These are phyloP conservation scores for Cryptoleucopteryx plumbea DNA, from an alignment of 2,113 vertebrate genomes.

Conservation along the genomic window DNA sequence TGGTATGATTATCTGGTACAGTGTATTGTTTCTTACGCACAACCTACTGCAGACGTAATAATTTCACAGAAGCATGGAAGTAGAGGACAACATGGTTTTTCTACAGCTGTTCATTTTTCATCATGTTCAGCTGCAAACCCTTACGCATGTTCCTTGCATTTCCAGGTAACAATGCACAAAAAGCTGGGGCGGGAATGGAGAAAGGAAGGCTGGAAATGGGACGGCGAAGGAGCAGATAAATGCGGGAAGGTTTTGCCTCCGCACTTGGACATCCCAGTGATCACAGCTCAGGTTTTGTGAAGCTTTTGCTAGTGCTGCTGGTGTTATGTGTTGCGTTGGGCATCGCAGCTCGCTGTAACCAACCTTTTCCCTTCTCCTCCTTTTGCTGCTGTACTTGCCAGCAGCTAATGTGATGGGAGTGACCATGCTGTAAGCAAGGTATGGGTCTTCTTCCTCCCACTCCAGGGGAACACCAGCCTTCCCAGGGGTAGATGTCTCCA, in stretches of 20 bases:
- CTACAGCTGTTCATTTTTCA: not conserved
- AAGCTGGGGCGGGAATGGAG: accelerated
- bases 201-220: not conserved
- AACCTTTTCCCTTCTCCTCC: not conserved
- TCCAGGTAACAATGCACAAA: not conserved
- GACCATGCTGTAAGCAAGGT: not conserved
- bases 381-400: no score
- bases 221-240: not conserved
- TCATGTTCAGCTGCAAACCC: not conserved
- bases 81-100: not conserved
- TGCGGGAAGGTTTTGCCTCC: not conserved
- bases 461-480: not conserved
- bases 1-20: no score
- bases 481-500: accelerated
- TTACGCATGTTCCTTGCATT: accelerated
- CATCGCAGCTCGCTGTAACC: not conserved
- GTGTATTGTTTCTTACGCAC: not conserved
- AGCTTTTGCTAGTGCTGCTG: not conserved
- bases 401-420: not conserved
- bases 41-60: no score
- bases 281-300: not conserved
- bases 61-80: not conserved
- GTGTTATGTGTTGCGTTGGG: accelerated
- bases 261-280: accelerated
- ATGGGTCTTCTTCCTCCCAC: not conserved